phyloP scores from a whole-genome alignment of 2,113 vertebrate species.

The Podarcis cretensis region DNA sequence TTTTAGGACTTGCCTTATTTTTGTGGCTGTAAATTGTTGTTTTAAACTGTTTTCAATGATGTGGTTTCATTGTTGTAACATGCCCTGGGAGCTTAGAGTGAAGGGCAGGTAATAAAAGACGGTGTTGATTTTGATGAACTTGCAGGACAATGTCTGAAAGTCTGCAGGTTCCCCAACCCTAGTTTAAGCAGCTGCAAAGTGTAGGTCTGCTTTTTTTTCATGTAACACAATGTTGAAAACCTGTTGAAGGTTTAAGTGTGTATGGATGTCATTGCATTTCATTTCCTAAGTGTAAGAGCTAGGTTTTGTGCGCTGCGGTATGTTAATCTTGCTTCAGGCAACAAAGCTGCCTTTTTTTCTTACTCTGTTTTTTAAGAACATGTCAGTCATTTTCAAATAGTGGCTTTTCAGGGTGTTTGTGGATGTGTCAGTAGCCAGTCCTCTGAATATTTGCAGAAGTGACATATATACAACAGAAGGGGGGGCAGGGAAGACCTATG shows the following conservation, averaged over 20 bases:
- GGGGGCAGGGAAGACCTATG: not conserved
- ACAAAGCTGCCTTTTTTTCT: not conserved
- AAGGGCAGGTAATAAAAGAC: not conserved
- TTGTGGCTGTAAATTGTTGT: too few species aligned
- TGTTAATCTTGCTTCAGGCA: conserved; percentile 5
- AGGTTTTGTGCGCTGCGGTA: conserved; percentile 19
- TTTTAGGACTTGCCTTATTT: too few species aligned
- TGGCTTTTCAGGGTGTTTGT: not conserved
- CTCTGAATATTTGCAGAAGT: not conserved
- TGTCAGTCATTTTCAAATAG: not conserved
- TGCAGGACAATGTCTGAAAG: too few species aligned
- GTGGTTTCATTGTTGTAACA: too few species aligned
- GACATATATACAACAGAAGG: not conserved
- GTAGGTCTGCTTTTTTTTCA: not conserved
- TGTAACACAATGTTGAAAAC: not conserved
- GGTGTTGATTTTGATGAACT: not conserved
- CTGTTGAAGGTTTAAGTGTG: not conserved
- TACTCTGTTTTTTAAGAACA: not conserved
- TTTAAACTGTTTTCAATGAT: too few species aligned
- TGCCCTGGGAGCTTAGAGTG: too few species aligned
- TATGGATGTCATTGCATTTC: not conserved
- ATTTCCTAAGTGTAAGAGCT: conserved; percentile 13
- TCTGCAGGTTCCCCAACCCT: not conserved
- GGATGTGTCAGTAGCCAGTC: not conserved
- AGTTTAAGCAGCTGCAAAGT: not conserved